Evolutionary conservation across 1,140 invertebrate genomes (phyloP).

Genomic region (Halictus rubicundus): DNA sequence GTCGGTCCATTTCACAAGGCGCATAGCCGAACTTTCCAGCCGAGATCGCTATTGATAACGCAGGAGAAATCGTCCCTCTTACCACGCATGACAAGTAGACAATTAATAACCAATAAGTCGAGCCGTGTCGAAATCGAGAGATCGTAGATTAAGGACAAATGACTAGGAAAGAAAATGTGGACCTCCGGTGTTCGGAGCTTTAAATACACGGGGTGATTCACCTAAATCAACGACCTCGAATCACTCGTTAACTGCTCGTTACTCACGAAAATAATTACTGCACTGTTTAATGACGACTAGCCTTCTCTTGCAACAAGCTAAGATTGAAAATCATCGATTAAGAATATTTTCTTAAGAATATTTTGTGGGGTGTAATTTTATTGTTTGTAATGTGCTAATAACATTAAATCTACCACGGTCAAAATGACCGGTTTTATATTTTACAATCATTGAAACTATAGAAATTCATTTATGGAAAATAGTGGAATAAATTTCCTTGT

Average conservation of each 20-base stretch:
- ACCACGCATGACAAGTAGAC: conserved; percentile 43
- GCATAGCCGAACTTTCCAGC: conserved; percentile 55
- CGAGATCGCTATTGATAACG: conserved; percentile 61
- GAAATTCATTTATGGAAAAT: no score
- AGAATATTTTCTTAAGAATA: no score
- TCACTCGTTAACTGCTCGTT: not conserved
- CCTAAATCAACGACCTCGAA: not conserved
- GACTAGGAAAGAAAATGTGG: conserved; percentile 23
- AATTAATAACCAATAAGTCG: conserved; percentile 60
- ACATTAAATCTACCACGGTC: no score
- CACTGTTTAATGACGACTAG: no score
- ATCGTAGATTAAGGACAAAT: conserved; percentile 46
- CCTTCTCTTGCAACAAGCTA: no score
- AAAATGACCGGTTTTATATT: no score
- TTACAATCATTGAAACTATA: no score
- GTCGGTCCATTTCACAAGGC: conserved; percentile 40
- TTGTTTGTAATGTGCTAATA: no score
- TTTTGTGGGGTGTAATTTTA: no score
- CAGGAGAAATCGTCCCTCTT: conserved; percentile 57
- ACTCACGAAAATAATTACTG: not conserved
- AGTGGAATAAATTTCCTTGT: no score
- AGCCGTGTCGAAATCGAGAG: conserved; percentile 46
- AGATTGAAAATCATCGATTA: no score
- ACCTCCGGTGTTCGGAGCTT: not conserved
- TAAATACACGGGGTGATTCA: not conserved